Conservation (phyloP, 2,888 invertebrate species). For the Sipha maydis region DNA sequence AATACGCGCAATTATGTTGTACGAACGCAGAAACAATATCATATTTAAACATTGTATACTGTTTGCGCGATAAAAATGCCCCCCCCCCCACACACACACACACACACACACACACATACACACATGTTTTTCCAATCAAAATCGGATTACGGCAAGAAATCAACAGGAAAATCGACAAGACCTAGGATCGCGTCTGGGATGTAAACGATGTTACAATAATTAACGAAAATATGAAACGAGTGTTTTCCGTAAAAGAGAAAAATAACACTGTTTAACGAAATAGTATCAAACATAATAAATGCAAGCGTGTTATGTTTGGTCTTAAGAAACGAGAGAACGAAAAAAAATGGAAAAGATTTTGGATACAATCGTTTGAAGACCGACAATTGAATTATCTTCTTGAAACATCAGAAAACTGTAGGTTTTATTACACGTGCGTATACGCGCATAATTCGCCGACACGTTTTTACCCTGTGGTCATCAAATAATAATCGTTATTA, state of each 20-base stretch:
- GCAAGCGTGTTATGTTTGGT: neutral
- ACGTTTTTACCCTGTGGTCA: slow-evolving; percentile 45
- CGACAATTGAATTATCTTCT: slow-evolving; percentile 20
- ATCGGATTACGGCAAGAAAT: neutral
- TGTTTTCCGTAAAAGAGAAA: neutral
- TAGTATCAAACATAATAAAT: neutral
- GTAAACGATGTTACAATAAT: no score
- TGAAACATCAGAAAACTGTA: slow-evolving; percentile 3
- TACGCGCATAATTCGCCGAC: neutral
- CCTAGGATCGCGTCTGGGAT: no score
- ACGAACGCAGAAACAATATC: neutral
- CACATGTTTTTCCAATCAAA: neutral
- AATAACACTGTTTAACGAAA: neutral
- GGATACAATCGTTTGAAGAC: neutral
- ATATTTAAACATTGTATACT: neutral
- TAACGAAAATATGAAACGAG: neutral
- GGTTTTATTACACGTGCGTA: neutral
- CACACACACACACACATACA: no score
- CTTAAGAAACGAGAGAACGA: neutral
- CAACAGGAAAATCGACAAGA: neutral
- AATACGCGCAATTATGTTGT: neutral
- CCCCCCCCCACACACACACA: no score
- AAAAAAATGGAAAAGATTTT: neutral
- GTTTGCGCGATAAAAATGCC: no score
- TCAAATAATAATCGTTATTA: slow-evolving; percentile 21